These are phyloP conservation scores for Circaetus gallicus DNA, from an alignment of 2,113 vertebrate genomes.

Conservation along the genomic window DNA sequence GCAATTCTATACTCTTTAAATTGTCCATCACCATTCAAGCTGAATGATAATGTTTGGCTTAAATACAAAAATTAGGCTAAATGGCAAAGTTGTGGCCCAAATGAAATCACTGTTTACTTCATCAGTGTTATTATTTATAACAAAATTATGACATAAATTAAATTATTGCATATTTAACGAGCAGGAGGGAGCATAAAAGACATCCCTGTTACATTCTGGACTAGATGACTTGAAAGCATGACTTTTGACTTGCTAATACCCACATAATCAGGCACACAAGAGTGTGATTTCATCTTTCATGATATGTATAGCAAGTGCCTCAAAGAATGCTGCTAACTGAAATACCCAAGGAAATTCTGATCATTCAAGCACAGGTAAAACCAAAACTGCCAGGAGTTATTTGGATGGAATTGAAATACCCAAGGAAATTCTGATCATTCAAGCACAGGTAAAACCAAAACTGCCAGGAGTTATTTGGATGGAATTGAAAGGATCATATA, in stretches of 20 bases:
- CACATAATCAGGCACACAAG: not conserved
- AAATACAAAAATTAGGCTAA: not conserved
- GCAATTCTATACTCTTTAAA: not conserved
- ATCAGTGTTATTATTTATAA: not conserved
- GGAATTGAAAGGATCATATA: not conserved
- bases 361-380: not conserved
- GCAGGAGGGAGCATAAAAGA: not conserved
- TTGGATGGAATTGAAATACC: not conserved
- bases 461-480: not conserved
- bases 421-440: not conserved
- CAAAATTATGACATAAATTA: not conserved
- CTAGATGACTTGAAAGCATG: not conserved
- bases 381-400: not conserved
- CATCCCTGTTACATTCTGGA: not conserved
- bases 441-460: not conserved
- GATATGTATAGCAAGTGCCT: not conserved
- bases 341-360: not conserved
- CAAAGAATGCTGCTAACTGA: not conserved
- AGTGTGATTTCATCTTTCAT: not conserved
- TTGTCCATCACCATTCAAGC: not conserved
- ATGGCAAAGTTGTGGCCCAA: not conserved
- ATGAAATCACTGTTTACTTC: not conserved
- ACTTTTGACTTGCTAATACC: not conserved
- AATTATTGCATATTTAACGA: not conserved
- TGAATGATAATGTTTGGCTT: not conserved